These are phyloP conservation scores for Lemur catta DNA, from an alignment of 2,797 vertebrate species.

Conservation along the genomic window DNA sequence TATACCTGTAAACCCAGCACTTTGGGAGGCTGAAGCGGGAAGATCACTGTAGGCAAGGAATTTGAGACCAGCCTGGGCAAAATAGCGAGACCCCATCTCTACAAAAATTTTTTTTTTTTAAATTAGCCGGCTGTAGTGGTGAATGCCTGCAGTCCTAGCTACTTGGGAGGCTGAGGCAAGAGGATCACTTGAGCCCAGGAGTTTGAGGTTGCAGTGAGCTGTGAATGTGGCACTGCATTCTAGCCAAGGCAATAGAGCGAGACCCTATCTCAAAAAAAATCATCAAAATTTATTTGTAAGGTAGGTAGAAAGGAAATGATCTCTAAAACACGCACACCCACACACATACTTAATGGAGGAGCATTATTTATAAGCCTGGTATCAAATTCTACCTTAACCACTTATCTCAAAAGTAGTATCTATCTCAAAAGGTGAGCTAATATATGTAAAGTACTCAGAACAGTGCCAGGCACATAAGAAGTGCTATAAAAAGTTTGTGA, in stretches of 20 bases:
- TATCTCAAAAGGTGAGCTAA: background rate
- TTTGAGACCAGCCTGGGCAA: too few species aligned
- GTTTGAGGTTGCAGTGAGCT: background rate
- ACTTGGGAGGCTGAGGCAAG: background rate
- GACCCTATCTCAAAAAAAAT: background rate
- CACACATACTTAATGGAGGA: background rate
- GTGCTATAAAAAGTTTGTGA: background rate
- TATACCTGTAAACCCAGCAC: too few species aligned
- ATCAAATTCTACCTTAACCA: background rate
- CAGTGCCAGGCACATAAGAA: background rate
- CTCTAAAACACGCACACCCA: background rate
- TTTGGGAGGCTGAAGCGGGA: too few species aligned
- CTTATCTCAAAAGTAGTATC: background rate
- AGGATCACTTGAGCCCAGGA: background rate
- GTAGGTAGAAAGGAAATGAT: background rate
- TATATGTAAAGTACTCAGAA: background rate
- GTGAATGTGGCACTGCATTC: background rate
- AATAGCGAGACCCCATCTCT: too few species aligned
- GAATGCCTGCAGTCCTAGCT: background rate
- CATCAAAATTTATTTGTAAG: constrained; percentile 19
- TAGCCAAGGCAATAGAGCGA: background rate
- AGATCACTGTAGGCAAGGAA: too few species aligned
- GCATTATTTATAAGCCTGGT: background rate
- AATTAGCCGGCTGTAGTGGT: background rate
- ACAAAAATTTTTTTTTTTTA: background rate